Percentiles rank a stretch among this genome's conserved stretches.
phyloP scores from a whole-genome alignment of 2,888 invertebrate genomes.

The Drosophila acutilabella region DNA sequence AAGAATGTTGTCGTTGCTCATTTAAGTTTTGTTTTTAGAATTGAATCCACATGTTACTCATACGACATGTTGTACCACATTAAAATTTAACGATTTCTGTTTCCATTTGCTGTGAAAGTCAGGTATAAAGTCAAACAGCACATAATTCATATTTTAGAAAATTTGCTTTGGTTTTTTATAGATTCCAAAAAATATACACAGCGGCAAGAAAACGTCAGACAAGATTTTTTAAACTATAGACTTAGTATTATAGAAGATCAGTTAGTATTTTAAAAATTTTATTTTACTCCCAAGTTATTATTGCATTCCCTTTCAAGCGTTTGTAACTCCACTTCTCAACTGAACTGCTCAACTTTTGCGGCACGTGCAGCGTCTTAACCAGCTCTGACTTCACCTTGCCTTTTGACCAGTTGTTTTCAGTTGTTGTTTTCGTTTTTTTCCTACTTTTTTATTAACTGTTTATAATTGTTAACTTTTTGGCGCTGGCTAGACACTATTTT shows the following conservation, averaged over 20 bases:
- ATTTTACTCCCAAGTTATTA: conserved; percentile 4
- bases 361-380: conserved; percentile 53
- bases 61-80: conserved; percentile 43
- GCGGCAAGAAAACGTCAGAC: too few relatives aligned
- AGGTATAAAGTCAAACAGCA: conserved; percentile 3
- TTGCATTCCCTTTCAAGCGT: neutral
- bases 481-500: conserved; percentile 31
- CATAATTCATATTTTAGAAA: neutral
- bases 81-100: conserved; percentile 4
- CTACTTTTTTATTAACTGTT: conserved; percentile 55
- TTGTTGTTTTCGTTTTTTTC: conserved; percentile 9
- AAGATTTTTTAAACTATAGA: too few relatives aligned
- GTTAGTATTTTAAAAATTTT: neutral
- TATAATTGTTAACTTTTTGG: conserved; percentile 57
- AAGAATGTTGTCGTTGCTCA: conserved; percentile 45
- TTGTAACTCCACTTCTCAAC: too few relatives aligned
- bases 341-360: conserved; percentile 7
- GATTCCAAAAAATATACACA: too few relatives aligned
- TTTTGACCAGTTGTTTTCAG: conserved; percentile 24
- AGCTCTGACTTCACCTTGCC: conserved; percentile 40
- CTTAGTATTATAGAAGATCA: neutral
- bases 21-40: conserved; percentile 39
- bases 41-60: conserved; percentile 50
- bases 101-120: neutral
- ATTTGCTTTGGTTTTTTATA: too few relatives aligned